Base-by-base conservation (phyloP, 2,113 vertebrate species). In the Urocynchramus pylzowi region DNA sequence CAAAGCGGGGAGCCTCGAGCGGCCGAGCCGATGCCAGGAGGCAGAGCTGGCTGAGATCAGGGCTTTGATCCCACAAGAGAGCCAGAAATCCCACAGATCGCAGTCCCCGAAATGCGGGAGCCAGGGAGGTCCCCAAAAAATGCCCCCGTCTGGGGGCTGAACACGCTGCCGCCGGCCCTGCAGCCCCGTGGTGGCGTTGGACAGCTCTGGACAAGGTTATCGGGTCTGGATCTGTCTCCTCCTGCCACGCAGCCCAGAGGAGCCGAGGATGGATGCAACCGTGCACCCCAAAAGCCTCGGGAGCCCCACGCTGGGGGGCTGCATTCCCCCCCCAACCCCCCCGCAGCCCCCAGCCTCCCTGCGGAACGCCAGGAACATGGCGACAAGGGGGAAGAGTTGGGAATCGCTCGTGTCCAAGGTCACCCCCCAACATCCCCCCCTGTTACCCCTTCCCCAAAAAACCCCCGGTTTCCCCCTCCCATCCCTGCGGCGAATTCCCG, bases 141-240 rank as follows among this genome's bases (percentile, higher is more conserved):
- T 1, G 28, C 45, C 42, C 45, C 42, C 2, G 1, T 33, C 6
- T 30, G 9, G 16, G 49, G 27, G 30, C 27, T 26, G 69, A 27
- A 2, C 35, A 2, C 1, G 1, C 21, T 2, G 1, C 21, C 2
- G 1, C 65, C 4, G 54, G 59, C 78, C 41, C 61, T 16, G 69
- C n/a, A 20, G 83, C 52, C 53, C 82, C 7, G 0, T 31, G 18
- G 52, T 56, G 53, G 45, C 20, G 5, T 24, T 27, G 42, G 84
- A 31, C 71, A 4, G 76, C 65, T 70, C 69, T 2, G 21, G 31
- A 30, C 85, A 87, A 93, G 93, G 93, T 91, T 93, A 81, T 23
- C 0, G 5, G 47, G 0, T 16, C 54, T 1, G 10, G 35, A 47
- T 11, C 57, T 1, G 0, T 2, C 23, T 28, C 76, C 37, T 70